Evolutionary conservation across 2,888 invertebrate genomes (phyloP).

Genomic region (Hypsopygia costalis): DNA sequence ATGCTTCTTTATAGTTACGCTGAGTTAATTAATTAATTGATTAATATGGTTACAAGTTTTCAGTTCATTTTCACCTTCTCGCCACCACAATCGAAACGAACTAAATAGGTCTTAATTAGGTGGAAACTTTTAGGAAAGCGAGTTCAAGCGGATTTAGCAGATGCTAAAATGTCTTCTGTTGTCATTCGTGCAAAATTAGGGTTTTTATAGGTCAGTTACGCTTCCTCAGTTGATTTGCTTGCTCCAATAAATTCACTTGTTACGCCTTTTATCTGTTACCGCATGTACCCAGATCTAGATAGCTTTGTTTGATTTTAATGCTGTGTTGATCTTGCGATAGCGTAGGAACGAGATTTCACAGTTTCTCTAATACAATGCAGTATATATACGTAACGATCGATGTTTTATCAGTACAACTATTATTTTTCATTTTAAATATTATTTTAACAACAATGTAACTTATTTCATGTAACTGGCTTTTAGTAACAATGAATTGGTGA

Average conservation of each 20-base stretch:
- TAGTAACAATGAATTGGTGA: too few species aligned
- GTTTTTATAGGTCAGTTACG: too few species aligned
- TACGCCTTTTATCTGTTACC: slow-evolving; percentile 28
- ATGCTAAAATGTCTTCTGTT: too few species aligned
- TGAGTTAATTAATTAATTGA: too few species aligned
- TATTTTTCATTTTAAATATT: slow-evolving; percentile 5
- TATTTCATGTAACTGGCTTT: neutral
- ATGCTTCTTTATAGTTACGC: too few species aligned
- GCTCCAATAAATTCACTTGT: slow-evolving; percentile 29
- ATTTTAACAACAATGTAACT: slow-evolving; percentile 3
- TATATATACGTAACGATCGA: slow-evolving; percentile 10
- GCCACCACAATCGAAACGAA: too few species aligned
- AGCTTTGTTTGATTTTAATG: slow-evolving; percentile 31
- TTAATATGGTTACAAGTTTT: too few species aligned
- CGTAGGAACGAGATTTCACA: slow-evolving; percentile 10
- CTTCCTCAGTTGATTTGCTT: slow-evolving; percentile 35
- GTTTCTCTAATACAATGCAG: slow-evolving; percentile 12
- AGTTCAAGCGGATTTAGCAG: too few species aligned
- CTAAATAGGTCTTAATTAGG: too few species aligned
- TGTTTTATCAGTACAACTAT: slow-evolving; percentile 3
- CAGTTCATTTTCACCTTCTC: too few species aligned
- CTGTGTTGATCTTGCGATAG: slow-evolving; percentile 12
- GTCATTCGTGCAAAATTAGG: too few species aligned
- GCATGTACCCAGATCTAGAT: slow-evolving; percentile 34
- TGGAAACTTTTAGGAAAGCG: too few species aligned